A percentile compares a stretch with the other conserved stretches of the same genome.
Conservation (phyloP, 2,797 vertebrate genomes). For the Cossypha niveicapilla region DNA sequence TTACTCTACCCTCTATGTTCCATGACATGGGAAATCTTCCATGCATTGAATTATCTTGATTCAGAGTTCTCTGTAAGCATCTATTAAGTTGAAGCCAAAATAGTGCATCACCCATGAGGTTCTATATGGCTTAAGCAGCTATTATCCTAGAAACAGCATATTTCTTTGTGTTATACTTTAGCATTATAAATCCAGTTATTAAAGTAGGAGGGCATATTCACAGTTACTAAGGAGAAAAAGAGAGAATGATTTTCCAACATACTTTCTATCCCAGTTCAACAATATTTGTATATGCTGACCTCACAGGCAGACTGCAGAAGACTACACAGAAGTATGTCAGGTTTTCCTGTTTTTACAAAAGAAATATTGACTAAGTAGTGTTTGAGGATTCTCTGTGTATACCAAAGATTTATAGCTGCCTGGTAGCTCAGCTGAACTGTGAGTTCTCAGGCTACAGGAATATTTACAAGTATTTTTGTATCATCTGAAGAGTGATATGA, state of each 20-base stretch:
- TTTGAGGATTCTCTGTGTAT: neutral
- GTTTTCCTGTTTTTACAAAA: neutral
- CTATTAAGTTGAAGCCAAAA: neutral
- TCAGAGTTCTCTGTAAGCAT: neutral
- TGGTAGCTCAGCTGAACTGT: neutral
- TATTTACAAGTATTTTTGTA: neutral
- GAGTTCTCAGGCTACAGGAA: neutral
- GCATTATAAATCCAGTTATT: neutral
- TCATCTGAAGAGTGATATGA: neutral
- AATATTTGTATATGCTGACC: neutral
- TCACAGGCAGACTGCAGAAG: neutral
- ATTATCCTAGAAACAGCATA: neutral
- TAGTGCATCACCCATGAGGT: neutral
- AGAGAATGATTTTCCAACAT: neutral
- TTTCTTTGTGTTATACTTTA: neutral
- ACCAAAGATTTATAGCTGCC: neutral
- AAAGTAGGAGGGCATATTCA: neutral
- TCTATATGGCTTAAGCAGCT: neutral
- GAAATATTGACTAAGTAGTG: neutral
- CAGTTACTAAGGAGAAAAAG: neutral
- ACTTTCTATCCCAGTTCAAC: neutral
- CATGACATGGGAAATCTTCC: neutral
- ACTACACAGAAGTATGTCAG: neutral
- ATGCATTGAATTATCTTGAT: neutral
- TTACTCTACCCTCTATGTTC: neutral